A percentile compares a stretch with the other conserved stretches of the same genome.
These are phyloP conservation scores for Fregata magnificens DNA, from an alignment of 2,113 vertebrate species.

Conservation along the genomic window DNA sequence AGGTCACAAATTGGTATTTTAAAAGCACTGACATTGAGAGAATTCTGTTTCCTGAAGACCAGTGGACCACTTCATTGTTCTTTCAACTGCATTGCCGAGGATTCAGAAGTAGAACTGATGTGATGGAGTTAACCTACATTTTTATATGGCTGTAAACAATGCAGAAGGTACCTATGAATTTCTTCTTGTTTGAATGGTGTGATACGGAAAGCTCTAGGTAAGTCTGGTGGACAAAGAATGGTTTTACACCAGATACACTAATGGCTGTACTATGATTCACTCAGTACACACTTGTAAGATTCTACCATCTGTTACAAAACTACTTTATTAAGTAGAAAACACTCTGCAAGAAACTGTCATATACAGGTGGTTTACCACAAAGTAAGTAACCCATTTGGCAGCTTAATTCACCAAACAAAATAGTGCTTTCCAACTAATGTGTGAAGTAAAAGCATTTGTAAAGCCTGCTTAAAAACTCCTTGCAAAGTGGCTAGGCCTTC, in stretches of 20 bases:
- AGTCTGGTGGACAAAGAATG: not conserved
- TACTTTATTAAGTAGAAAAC: not conserved
- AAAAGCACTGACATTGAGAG: not conserved
- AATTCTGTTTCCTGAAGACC: not conserved
- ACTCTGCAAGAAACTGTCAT: not conserved
- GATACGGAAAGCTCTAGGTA: not conserved
- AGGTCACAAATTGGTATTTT: not conserved
- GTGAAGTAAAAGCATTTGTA: not conserved
- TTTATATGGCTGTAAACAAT: not conserved
- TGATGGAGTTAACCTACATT: not conserved
- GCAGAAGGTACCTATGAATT: not conserved
- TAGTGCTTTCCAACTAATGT: not conserved
- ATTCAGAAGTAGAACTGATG: not conserved
- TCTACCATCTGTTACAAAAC: not conserved
- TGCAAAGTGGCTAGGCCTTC: not conserved
- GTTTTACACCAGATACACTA: not conserved
- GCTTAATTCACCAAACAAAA: not conserved
- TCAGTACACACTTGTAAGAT: not conserved
- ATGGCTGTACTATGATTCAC: not conserved
- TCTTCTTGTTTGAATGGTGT: not conserved
- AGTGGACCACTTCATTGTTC: not conserved
- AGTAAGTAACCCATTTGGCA: not conserved
- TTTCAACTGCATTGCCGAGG: not conserved
- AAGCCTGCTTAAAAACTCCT: not conserved
- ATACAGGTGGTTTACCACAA: not conserved